Base-by-base conservation (phyloP, 2,797 vertebrate species). In the Ceryle rudis region DNA sequence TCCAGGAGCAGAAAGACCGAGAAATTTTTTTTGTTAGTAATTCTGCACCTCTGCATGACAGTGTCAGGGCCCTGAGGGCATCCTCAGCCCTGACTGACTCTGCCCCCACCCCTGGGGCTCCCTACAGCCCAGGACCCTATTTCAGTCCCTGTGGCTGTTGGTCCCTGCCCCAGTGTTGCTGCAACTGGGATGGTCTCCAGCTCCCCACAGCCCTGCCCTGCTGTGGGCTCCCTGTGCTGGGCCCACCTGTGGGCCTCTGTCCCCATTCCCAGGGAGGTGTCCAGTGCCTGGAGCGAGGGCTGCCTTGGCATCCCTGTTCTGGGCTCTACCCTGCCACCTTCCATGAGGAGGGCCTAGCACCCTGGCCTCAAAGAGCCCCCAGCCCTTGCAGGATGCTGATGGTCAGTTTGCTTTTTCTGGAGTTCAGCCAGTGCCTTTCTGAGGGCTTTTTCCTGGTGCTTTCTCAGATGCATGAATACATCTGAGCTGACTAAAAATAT, bases 401-500 rank as follows among this genome's bases (percentile, higher is more conserved):
- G 1, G 51, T 26, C 0, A 3, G 10, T n/a, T 54, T 73, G 39
- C 8, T 70, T 91, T 84, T 75, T 31, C 52, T 82, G 64, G 71
- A 89, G 77, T 82, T 70, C 60, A 54, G 55, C 60, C 89, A 82
- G 71, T 0, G 3, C 42, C 29, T 90, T 83, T 92, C 67, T 37
- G 52, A 74, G 33, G 37, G 39, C 18, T 67, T 94, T 94, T 81
- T 82, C 57, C 60, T 60, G 5, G 14, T 75, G 58, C 49, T 82
- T 80, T 89, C 69, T 93, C 77, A 72, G 73, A 86, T 17, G 62
- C 5, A 16, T 49, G 60, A 86, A 78, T 77, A 86, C 47, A 26
- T 86, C 85, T 81, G 74, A 90, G 75, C 83, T 92, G 90, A 83
- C 95, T 94, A 96, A 97, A 97, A 95, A 88, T 94, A 90, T 85